Conservation (phyloP, 1,140 invertebrate species). For the Drosophila tristis region DNA sequence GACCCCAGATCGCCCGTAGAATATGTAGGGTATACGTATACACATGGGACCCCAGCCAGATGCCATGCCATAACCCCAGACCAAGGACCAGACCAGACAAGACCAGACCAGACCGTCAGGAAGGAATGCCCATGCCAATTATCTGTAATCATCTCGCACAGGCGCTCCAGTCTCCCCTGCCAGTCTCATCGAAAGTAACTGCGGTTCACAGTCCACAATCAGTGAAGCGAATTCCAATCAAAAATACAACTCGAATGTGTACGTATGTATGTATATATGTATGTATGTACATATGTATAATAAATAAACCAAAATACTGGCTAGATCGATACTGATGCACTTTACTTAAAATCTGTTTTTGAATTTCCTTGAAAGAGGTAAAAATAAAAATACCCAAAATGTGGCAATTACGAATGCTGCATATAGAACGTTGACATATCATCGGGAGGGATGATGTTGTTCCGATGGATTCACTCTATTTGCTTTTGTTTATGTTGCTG, state of each 20-base stretch:
- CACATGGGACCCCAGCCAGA: background rate
- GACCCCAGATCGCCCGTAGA: slow-evolving; percentile 34
- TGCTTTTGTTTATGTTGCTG: slow-evolving; percentile 36
- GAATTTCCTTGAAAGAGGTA: no score
- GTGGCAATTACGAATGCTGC: no score
- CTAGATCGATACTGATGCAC: no score
- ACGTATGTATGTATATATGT: slow-evolving; percentile 5
- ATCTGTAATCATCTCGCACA: no score
- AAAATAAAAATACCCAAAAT: no score
- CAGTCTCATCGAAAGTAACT: no score
- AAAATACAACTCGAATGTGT: slow-evolving; percentile 17
- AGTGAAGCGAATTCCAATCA: slow-evolving; percentile 6
- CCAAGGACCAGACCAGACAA: no score
- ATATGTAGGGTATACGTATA: slow-evolving; percentile 23
- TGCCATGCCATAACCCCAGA: background rate
- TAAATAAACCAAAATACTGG: background rate
- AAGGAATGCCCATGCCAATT: no score
- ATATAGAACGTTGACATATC: slow-evolving; percentile 20
- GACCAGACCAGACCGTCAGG: no score
- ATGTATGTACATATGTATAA: background rate
- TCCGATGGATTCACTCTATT: slow-evolving; percentile 77
- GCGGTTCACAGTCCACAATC: background rate
- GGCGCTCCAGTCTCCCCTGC: no score
- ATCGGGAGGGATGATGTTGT: slow-evolving; percentile 23
- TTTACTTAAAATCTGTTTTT: no score